Evolutionary conservation across 35 echinoderm and acorn worm species (phyloP), one percentile per base, ranked within the genome.

Genomic region (Heliocidaris tuberculata): DNA sequence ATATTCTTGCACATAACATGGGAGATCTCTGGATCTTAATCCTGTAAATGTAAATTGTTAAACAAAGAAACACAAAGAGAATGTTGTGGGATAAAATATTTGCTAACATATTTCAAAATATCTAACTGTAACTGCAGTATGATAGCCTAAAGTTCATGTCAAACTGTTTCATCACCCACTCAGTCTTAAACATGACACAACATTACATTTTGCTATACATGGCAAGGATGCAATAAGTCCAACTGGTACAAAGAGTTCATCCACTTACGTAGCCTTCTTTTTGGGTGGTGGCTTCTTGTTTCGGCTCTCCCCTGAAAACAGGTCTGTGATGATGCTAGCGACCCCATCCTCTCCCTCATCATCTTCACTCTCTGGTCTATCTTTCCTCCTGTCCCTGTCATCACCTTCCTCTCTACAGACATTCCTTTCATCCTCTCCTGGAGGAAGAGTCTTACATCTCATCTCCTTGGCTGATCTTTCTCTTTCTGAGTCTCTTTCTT

Each of bases 261-360:
- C 31, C 31, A 50, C 91, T 59, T 30, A 93, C 91, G 13, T n/a
- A 17, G 91, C 50, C 47, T 49, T 93, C 50, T 93, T 93, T 59
- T 59, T 93, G 10, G 91, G 91, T 30, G 91, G 91, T 93, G 91
- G 91, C 48, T 59, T 93, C 50, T n/a, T 93, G 47, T 19, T 49
- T 93, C 48, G 7, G 4, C 91, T 93, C 47, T 59, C 91, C 13
- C 19, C 91, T 15, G 29, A 11, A 13, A 93, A 27, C 16, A 93
- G 50, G 30, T 93, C 91, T 6, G 91, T 93, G 91, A 93, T 93
- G 91, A 93, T 93, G 47, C 91, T 59, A n/a, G 91, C 91, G 24
- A 93, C 50, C 47, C 50, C 91, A 59, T 59, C 91, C 17, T 93
- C 50, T 31, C 11, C 27, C 3, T 42, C 50, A n/a, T 59, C 91